Evolutionary conservation across 2,113 vertebrate species (phyloP), one percentile per base, ranked within the genome.

Genomic region (Tupaia tana): DNA sequence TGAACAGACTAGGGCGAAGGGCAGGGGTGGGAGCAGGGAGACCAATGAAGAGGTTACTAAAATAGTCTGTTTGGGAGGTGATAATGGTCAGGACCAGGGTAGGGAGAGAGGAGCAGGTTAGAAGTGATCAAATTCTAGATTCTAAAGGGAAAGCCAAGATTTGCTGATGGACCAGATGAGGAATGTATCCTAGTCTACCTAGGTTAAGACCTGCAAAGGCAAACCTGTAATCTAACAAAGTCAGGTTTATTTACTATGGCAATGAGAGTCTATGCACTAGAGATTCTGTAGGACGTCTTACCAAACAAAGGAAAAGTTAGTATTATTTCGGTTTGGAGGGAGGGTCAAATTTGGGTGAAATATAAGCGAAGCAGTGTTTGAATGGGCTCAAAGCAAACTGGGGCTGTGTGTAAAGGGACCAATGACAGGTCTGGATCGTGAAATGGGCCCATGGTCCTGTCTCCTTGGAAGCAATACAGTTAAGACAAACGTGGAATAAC

Each of bases 71-170:
- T 43, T 10, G 11, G 24, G 52, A 61, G 73, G n/a, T 74, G 80
- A 25, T 16, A 34, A 54, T 54, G 27, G 13, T 63, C 19, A 92
- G 24, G 4, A 77, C 13, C 24, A 90, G 12, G 31, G 58, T 31
- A 9, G 3, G 54, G 67, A 31, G 16, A 86, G 61, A 89, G 52
- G 70, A 63, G 9, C 31, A 1, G 61, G 12, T 74, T 27, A 89
- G 27, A 95, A 73, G 43, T 69, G 13, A 75, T 75, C 24, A 74
- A 27, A 80, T 87, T 80, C 61, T 22, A 80, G 31, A 82, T 34
- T 93, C 59, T 74, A 91, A 90, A 83, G n/a, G 74, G 11, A 80
- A 59, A 70, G 27, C 14, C 31, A 87, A 61, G 13, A 89, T 88
- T 69, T 92, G 63, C 61, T 75, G 25, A 77, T n/a, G 29, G 74